phyloP scores from a whole-genome alignment of 2,113 vertebrate genomes.

The Agelaius tricolor region DNA sequence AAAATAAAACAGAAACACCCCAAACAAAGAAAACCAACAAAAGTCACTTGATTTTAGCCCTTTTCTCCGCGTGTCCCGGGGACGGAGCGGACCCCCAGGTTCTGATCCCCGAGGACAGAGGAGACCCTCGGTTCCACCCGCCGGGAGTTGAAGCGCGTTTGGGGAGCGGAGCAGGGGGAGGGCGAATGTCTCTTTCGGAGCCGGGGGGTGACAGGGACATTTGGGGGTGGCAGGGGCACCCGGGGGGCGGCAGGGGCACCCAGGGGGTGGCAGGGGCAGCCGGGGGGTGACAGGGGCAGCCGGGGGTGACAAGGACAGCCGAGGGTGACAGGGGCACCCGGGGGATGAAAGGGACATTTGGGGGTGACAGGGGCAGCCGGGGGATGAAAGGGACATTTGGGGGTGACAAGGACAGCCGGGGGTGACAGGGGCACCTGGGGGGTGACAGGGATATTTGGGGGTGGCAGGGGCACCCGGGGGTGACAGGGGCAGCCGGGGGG shows the following conservation, averaged over 20 bases:
- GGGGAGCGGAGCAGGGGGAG: neutral
- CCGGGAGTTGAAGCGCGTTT: accelerated
- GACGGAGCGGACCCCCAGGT: neutral
- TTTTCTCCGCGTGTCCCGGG: neutral
- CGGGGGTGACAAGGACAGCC: too few species aligned
- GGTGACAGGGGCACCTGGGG: too few species aligned
- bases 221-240: too few species aligned
- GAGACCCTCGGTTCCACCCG: too few species aligned
- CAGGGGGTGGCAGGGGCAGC: neutral
- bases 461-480: neutral
- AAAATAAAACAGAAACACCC: accelerated
- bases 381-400: neutral
- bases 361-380: too few species aligned
- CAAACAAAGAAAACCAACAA: neutral
- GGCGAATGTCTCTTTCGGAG: neutral
- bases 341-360: neutral
- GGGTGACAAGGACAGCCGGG: too few species aligned
- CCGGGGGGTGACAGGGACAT: too few species aligned
- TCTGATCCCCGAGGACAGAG: neutral
- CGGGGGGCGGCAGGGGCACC: neutral
- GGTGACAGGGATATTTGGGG: too few species aligned
- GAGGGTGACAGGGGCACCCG: too few species aligned
- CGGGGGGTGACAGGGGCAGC: neutral
- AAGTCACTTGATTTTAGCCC: accelerated
- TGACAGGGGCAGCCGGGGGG: too few species aligned